phyloP scores from a whole-genome alignment of 2,113 vertebrate species.

The Myanophis thanlyinensis region DNA sequence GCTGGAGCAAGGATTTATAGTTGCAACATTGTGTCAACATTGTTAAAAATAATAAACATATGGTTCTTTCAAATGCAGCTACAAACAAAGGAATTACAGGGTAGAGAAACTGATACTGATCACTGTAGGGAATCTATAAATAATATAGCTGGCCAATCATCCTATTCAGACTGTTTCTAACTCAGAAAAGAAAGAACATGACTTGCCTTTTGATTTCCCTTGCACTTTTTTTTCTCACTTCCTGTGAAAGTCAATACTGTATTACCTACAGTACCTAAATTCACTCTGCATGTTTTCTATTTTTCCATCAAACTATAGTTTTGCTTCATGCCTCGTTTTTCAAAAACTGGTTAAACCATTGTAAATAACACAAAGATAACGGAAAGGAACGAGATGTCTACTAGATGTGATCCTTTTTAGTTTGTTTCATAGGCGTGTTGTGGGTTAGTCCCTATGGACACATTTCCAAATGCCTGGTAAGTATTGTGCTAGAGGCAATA shows the following conservation, averaged over 20 bases:
- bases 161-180: neutral
- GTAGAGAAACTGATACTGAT: neutral
- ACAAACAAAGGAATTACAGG: neutral
- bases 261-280: conserved; percentile 16
- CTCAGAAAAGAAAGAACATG: neutral
- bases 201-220: neutral
- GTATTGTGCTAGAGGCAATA: neutral
- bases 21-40: neutral
- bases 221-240: conserved; percentile 11
- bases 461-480: neutral
- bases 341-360: neutral
- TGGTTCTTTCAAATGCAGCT: neutral
- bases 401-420: neutral
- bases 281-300: conserved; percentile 16
- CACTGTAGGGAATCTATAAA: neutral
- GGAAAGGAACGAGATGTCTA: neutral
- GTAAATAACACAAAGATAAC: neutral
- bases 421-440: neutral
- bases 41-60: conserved; percentile 13
- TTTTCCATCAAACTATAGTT: conserved; percentile 5
- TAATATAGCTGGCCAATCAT: neutral
- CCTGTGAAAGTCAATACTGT: conserved; percentile 13
- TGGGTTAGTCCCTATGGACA: neutral
- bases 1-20: neutral
- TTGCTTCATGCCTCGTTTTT: conserved; percentile 3